These are phyloP conservation scores for Erpobdella octoculata DNA, from an alignment of 2,888 invertebrate species.

Conservation along the genomic window DNA sequence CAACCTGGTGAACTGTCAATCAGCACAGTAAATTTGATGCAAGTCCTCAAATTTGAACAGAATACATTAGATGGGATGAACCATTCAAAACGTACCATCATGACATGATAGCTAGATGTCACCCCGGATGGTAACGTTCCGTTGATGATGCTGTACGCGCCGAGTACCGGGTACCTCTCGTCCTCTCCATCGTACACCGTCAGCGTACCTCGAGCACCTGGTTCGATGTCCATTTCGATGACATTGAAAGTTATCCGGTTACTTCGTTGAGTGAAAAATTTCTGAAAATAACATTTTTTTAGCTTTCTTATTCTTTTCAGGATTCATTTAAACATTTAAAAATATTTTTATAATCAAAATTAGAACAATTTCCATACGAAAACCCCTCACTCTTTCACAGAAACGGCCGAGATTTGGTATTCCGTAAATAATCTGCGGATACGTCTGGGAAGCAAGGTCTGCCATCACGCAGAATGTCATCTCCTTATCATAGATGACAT, in stretches of 20 bases:
- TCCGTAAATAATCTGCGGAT: conserved; percentile 33
- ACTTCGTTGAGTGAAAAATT: conserved; percentile 52
- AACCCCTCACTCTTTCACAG: not conserved
- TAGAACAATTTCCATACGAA: not conserved
- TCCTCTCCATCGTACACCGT: conserved; percentile 26
- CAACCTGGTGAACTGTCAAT: conserved; percentile 65
- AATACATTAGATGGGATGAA: conserved; percentile 34
- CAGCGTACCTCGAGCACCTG: conserved; percentile 12
- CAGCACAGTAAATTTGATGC: conserved; percentile 69
- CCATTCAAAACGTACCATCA: conserved; percentile 64
- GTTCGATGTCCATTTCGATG: conserved; percentile 66
- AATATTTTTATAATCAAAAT: not conserved
- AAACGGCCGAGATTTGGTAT: conserved; percentile 20
- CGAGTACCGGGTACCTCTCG: conserved; percentile 13
- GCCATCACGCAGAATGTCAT: conserved; percentile 43
- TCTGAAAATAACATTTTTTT: too few relatives aligned
- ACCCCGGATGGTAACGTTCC: conserved; percentile 75
- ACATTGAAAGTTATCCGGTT: conserved; percentile 78
- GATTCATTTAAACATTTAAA: not conserved
- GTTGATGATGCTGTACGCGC: conserved; percentile 61
- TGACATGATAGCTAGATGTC: conserved; percentile 69
- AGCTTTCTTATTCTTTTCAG: not conserved
- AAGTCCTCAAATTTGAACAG: conserved; percentile 65
- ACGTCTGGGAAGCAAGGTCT: conserved; percentile 31
- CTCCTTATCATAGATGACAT: conserved; percentile 38